These are phyloP conservation scores for Pogona vitticeps DNA, from an alignment of 2,113 vertebrate genomes.

Conservation along the genomic window DNA sequence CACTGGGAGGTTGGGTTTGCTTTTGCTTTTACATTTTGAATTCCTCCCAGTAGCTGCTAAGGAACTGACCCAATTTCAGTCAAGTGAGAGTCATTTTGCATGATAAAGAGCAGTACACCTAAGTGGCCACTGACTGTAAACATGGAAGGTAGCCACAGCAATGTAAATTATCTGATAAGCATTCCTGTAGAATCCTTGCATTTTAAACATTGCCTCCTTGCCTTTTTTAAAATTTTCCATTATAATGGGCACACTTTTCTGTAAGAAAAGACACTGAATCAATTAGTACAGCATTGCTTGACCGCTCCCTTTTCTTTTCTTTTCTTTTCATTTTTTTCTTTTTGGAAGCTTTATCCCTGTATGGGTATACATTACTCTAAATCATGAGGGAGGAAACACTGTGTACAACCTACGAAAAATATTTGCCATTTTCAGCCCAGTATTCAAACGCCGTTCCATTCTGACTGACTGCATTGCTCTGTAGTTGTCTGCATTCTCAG, in stretches of 20 bases:
- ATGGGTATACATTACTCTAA: not conserved
- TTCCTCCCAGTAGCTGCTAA: too few species aligned
- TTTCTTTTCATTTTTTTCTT: too few species aligned
- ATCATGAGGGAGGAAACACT: not conserved
- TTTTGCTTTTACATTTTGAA: too few species aligned
- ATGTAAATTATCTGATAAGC: not conserved
- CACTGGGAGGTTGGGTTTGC: not conserved
- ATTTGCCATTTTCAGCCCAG: not conserved
- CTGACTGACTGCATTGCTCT: not conserved
- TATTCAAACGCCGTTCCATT: not conserved
- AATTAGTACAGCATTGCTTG: not conserved
- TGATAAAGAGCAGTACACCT: not conserved
- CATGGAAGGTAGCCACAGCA: not conserved
- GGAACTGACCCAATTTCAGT: not conserved
- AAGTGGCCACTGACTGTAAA: not conserved
- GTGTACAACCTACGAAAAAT: not conserved
- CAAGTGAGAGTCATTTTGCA: not conserved
- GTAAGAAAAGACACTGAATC: not conserved
- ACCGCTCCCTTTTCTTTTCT: too few species aligned
- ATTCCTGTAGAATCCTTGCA: not conserved
- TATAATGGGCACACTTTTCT: not conserved
- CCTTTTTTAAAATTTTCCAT: not conserved
- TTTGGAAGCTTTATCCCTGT: not conserved
- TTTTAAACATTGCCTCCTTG: not conserved
- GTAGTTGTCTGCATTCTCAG: not conserved